These are phyloP conservation scores for Agriopis leucophaearia DNA, from an alignment of 2,888 invertebrate species.

Conservation along the genomic window DNA sequence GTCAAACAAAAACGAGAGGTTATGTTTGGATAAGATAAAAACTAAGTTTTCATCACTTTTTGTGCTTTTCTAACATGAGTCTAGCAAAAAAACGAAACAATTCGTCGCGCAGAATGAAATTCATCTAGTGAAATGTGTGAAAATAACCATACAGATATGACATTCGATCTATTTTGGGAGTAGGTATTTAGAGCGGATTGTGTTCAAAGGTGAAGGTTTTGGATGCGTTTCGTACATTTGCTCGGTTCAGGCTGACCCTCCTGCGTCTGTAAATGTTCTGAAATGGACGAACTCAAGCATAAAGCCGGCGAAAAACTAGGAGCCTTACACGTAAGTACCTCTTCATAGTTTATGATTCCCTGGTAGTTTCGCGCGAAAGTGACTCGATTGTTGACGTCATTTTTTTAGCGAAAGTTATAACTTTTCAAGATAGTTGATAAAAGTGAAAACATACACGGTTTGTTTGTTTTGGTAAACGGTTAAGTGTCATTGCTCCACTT, in stretches of 20 bases:
- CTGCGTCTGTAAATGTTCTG: slow-evolving; percentile 60
- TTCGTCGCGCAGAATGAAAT: slow-evolving; percentile 40
- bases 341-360: slow-evolving; percentile 54
- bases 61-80: slow-evolving; percentile 46
- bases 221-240: slow-evolving; percentile 68
- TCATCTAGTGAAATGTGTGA: slow-evolving; percentile 47
- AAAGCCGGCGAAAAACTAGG: slow-evolving; percentile 81
- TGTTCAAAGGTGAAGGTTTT: slow-evolving; percentile 84
- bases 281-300: slow-evolving; percentile 80
- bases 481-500: slow-evolving; percentile 61
- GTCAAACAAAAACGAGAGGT: slow-evolving; percentile 62
- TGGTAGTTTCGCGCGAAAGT: slow-evolving; percentile 68
- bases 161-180: slow-evolving; percentile 78
- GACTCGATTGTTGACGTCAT: slow-evolving; percentile 56
- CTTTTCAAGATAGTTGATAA: slow-evolving; percentile 37
- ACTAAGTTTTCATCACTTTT: slow-evolving; percentile 51
- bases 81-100: slow-evolving; percentile 35
- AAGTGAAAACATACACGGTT: slow-evolving; percentile 3
- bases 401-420: slow-evolving; percentile 47
- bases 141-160: slow-evolving; percentile 55
- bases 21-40: slow-evolving; percentile 69
- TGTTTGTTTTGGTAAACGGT: slow-evolving; percentile 57
- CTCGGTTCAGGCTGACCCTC: slow-evolving; percentile 64
- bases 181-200: slow-evolving; percentile 75
- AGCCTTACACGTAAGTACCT: slow-evolving; percentile 79